Conservation (phyloP, 2,888 invertebrate species). For the Tridacna gigas region DNA sequence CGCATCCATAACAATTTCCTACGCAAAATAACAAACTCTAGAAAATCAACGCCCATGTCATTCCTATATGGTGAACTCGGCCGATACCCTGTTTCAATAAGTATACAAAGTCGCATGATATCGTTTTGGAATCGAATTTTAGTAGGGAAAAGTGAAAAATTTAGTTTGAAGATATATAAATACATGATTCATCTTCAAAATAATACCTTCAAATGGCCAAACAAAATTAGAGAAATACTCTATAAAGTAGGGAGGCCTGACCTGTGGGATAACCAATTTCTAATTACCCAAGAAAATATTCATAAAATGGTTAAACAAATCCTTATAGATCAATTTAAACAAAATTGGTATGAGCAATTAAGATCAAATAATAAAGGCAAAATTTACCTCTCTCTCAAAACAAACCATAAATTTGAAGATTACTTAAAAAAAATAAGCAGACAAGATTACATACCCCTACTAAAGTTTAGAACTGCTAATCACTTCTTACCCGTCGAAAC, state of each 20-base stretch:
- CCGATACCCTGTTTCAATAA: neutral
- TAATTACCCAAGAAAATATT: neutral
- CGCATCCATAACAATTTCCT: neutral
- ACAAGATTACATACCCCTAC: too few species aligned
- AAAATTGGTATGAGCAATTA: neutral
- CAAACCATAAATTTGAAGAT: too few species aligned
- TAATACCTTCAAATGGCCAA: neutral
- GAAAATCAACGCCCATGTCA: neutral
- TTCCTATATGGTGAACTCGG: neutral
- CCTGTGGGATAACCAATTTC: neutral
- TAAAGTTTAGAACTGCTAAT: too few species aligned
- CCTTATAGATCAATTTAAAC: neutral
- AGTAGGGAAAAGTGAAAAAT: too few species aligned
- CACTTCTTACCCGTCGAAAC: too few species aligned
- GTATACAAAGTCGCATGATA: neutral
- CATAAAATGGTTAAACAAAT: slow-evolving; percentile 1
- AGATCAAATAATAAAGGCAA: too few species aligned
- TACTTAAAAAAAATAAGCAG: too few species aligned
- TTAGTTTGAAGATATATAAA: too few species aligned
- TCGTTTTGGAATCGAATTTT: neutral
- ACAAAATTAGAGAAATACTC: neutral
- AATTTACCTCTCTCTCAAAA: too few species aligned
- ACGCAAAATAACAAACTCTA: neutral
- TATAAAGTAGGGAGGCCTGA: neutral
- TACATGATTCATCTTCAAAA: slow-evolving; percentile 2